Base-by-base conservation (phyloP, 2,797 vertebrate genomes). In the Macroramphosus scolopax region DNA sequence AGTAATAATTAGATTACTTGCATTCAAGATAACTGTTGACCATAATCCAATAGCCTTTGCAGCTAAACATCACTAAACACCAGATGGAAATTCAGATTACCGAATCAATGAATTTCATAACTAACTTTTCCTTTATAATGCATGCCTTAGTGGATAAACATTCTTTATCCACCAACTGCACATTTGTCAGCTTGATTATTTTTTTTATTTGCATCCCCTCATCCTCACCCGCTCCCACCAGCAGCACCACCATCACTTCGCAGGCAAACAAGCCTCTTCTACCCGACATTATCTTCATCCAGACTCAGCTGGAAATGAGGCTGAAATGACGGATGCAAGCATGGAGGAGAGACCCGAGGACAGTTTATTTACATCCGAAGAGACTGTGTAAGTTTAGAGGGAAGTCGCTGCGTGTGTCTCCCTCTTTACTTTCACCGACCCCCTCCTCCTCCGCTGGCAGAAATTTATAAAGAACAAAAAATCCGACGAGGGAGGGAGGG, bases 381-480 rank as follows among this genome's bases (percentile, higher is more conserved):
- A 83, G 66, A 73, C 79, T 57, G 64, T 80, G 68, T 68, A 85
- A 91, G 83, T 84, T 87, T 72, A 78, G 71, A 74, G 71, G 74
- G 71, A 77, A 87, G 84, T 77, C 75, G 76, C 75, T 75, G 68
- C 81, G 82, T 83, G 83, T 79, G 74, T 84, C 83, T 86, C 84
- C 81, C 83, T 81, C 75, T 82, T 82, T 70, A 83, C 86, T 84
- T 85, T 81, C 69, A 56, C 80, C 75, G 77, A 82, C 85, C 88
- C 82, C 80, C 75, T 74, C 89, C 83, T 89, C 85, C 89, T 90
- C 89, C 82, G 74, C 84, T 90, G 77, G 87, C 84, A 88, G 83
- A 89, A 89, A 90, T 90, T 87, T 91, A 89, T 91, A 90, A 91
- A 91, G 89, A 91, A 89, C 84, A 90, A 88, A 89, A 89, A 89